phyloP scores from a whole-genome alignment of 1,140 invertebrate genomes.

The Mizuhopecten yessoensis region DNA sequence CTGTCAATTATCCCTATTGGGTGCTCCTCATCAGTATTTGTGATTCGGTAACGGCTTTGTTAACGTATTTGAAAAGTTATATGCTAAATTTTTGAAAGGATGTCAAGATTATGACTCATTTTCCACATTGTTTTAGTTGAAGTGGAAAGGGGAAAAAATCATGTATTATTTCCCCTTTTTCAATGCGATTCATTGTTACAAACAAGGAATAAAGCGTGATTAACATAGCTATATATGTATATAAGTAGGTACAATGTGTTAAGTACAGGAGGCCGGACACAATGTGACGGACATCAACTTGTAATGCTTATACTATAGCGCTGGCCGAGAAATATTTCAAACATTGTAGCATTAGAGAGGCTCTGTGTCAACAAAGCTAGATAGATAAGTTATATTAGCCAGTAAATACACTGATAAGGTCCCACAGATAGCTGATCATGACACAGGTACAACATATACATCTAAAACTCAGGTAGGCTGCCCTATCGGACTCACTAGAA shows the following conservation, averaged over 20 bases:
- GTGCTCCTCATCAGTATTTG: no score
- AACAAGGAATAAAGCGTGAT: neutral
- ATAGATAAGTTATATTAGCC: slow-evolving; percentile 26
- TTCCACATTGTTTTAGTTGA: no score
- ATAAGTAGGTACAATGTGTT: neutral
- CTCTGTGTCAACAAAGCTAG: slow-evolving; percentile 6
- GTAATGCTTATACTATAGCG: neutral
- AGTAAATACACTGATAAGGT: slow-evolving; percentile 6
- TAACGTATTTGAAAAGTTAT: no score
- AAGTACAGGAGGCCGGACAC: neutral
- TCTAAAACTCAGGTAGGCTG: neutral
- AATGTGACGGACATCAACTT: neutral
- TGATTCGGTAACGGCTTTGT: no score
- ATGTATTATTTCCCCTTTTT: neutral
- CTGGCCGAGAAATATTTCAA: slow-evolving; percentile 26
- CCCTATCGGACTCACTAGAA: neutral
- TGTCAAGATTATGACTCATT: no score
- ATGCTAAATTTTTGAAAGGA: no score
- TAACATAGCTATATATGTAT: neutral
- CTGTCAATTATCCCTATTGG: no score
- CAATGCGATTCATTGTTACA: neutral
- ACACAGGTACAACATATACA: neutral
- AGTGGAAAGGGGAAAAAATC: no score
- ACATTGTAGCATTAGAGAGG: slow-evolving; percentile 19
- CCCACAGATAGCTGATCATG: neutral